Percentiles rank a stretch among this genome's conserved stretches.
Evolutionary conservation across 2,113 vertebrate genomes (phyloP).

Genomic region (Eulemur macaco): DNA sequence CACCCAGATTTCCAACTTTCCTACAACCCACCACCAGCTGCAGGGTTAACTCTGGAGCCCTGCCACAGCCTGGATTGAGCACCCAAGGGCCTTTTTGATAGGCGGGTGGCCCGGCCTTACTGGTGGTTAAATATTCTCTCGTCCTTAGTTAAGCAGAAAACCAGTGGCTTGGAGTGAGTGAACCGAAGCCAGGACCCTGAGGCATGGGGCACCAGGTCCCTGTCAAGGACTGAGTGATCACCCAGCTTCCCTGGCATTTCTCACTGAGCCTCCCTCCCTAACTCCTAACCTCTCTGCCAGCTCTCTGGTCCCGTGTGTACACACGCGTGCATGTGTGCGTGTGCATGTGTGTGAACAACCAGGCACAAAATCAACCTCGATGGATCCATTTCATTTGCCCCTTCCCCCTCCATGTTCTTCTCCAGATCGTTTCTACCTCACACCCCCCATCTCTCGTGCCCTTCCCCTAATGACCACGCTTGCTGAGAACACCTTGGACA

Average conservation of each 20-base stretch:
- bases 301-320: neutral
- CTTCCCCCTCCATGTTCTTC: neutral
- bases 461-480: neutral
- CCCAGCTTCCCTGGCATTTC: neutral
- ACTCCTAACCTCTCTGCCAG: neutral
- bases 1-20: neutral
- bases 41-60: neutral
- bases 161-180: neutral
- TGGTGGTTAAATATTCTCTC: constrained; percentile 9
- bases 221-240: neutral
- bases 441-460: neutral
- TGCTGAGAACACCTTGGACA: neutral
- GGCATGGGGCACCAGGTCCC: neutral
- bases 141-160: neutral
- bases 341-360: neutral
- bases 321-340: neutral
- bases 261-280: neutral
- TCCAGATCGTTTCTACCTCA: neutral
- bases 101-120: neutral
- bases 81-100: neutral
- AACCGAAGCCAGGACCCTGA: neutral
- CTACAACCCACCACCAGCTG: neutral
- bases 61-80: neutral
- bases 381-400: neutral
- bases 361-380: neutral